Conservation (phyloP, 2,113 vertebrate genomes). For the Hyperopisus bebe region DNA sequence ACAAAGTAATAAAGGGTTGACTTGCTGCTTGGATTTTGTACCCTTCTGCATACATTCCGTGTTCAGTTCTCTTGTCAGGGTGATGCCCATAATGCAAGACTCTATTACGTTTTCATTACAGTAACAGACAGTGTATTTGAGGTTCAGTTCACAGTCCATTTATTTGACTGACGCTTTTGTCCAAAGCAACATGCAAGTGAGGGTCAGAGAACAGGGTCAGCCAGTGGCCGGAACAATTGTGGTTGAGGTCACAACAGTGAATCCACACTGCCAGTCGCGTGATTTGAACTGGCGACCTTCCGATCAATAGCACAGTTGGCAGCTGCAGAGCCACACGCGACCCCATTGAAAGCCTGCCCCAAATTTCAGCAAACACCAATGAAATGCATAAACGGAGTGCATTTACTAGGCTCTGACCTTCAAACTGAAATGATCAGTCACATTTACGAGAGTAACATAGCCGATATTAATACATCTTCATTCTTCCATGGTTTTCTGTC, state of each 20-base stretch:
- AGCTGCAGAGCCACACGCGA: not conserved
- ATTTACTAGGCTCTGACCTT: not conserved
- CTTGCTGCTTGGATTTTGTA: not conserved
- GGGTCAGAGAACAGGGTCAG: not conserved
- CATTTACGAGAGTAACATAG: not conserved
- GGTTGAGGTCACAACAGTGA: not conserved
- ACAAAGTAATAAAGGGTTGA: not conserved
- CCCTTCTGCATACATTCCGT: not conserved
- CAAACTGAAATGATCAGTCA: not conserved
- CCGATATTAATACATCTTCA: not conserved
- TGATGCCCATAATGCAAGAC: not conserved
- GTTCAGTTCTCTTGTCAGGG: not conserved
- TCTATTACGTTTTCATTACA: not conserved
- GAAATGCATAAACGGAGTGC: not conserved
- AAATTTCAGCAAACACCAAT: not conserved
- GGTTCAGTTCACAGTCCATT: not conserved
- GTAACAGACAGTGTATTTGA: not conserved
- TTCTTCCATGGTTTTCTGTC: not conserved
- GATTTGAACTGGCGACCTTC: not conserved
- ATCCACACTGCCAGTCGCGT: not conserved
- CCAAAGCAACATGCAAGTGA: not conserved
- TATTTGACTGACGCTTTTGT: not conserved
- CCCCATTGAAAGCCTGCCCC: not conserved
- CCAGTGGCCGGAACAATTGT: not conserved
- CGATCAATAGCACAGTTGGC: not conserved